These are phyloP conservation scores for Parelbella ahira DNA, from an alignment of 2,888 invertebrate species.

Conservation along the genomic window DNA sequence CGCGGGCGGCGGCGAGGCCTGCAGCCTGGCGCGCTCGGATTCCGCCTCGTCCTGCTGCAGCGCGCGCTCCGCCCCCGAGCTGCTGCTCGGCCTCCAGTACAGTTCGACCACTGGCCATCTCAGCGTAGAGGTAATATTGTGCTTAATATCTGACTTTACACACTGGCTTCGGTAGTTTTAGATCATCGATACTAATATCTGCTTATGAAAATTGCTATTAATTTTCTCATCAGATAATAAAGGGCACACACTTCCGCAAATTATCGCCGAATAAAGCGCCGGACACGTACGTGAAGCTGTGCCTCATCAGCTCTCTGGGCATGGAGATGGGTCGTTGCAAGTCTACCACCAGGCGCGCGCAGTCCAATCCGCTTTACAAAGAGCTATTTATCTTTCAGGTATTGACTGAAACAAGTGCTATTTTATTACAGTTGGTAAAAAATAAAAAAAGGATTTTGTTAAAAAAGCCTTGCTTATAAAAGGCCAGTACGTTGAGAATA, in stretches of 20 bases:
- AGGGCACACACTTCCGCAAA: slow-evolving; percentile 86
- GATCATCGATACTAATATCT: too few species aligned
- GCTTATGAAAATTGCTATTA: too few species aligned
- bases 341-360: slow-evolving; percentile 94
- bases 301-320: slow-evolving; percentile 94
- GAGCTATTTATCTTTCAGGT: slow-evolving; percentile 98
- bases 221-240: slow-evolving; percentile 66
- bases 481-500: too few species aligned
- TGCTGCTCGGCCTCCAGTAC: slow-evolving; percentile 94
- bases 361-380: slow-evolving; percentile 97
- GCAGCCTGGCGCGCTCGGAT: slow-evolving; percentile 93
- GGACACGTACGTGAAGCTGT: slow-evolving; percentile 96
- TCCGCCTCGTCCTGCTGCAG: slow-evolving; percentile 97
- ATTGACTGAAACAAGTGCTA: too few species aligned
- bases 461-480: too few species aligned
- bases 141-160: too few species aligned
- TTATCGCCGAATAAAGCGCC: slow-evolving; percentile 89
- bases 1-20: slow-evolving; percentile 56
- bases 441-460: too few species aligned
- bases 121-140: slow-evolving; percentile 93
- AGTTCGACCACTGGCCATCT: slow-evolving; percentile 96
- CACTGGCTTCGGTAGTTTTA: too few species aligned
- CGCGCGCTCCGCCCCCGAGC: slow-evolving; percentile 93
- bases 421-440: too few species aligned
- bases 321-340: slow-evolving; percentile 96